Evolutionary conservation across 2,113 vertebrate genomes (phyloP).

Genomic region (Python bivittatus): DNA sequence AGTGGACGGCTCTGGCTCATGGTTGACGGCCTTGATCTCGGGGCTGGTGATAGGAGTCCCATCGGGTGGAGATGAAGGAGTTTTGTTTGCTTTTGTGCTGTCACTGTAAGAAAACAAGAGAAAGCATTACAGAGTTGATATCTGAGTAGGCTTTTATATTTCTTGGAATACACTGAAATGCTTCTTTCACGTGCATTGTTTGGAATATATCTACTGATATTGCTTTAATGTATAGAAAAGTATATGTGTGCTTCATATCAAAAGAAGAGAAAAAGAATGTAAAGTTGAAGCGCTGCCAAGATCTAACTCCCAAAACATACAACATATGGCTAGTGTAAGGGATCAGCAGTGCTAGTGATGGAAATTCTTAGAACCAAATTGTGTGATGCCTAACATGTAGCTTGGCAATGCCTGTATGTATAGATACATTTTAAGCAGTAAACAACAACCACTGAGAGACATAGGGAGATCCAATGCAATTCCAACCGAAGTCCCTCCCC

Average conservation of each 20-base stretch:
- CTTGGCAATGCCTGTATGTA: background rate
- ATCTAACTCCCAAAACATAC: background rate
- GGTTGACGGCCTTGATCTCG: slow-evolving; percentile 83
- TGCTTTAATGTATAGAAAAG: background rate
- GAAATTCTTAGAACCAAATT: background rate
- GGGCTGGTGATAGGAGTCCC: slow-evolving; percentile 75
- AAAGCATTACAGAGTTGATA: slow-evolving; percentile 40
- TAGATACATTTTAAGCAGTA: background rate
- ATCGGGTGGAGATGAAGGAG: slow-evolving; percentile 75
- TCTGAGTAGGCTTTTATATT: slow-evolving; percentile 11
- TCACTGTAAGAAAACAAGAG: slow-evolving; percentile 65
- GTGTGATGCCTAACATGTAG: background rate
- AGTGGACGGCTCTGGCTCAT: slow-evolving; percentile 76
- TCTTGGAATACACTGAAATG: background rate
- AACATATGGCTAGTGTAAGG: background rate
- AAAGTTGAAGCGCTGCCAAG: background rate
- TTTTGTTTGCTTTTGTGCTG: slow-evolving; percentile 77
- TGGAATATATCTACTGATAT: background rate
- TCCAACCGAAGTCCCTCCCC: background rate
- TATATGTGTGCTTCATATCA: background rate
- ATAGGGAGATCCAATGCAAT: background rate
- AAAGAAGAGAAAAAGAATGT: background rate
- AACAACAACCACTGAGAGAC: background rate
- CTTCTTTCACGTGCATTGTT: background rate
- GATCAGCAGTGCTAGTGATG: background rate